Conservation (phyloP, 2,888 invertebrate species). For the Hemistola chrysoprasaria region DNA sequence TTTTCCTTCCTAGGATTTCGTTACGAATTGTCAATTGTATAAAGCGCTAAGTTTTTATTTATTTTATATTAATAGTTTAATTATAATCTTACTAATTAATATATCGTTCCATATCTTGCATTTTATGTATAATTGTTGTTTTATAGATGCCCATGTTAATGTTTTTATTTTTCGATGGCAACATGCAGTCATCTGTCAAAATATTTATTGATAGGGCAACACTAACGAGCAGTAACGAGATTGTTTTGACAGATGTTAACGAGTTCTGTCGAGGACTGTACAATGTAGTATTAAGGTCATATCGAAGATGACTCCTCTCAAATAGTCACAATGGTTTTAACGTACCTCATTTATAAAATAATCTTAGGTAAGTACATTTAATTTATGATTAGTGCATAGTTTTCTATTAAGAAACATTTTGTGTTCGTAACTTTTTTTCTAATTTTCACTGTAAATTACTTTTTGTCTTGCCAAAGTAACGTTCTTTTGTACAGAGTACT, state of each 20-base stretch:
- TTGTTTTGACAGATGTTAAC: conserved; percentile 32
- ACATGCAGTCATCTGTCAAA: conserved; percentile 30
- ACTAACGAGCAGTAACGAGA: conserved; percentile 13
- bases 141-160: conserved; percentile 72
- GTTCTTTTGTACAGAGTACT: conserved; percentile 55
- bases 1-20: conserved; percentile 74
- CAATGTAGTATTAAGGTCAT: conserved; percentile 48
- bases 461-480: conserved; percentile 74
- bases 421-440: conserved; percentile 38
- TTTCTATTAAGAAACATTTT: conserved; percentile 41
- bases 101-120: conserved; percentile 77
- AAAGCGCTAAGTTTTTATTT: conserved; percentile 56
- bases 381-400: conserved; percentile 55
- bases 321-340: conserved; percentile 78
- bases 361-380: conserved; percentile 64
- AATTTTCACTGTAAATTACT: conserved; percentile 38
- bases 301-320: conserved; percentile 47
- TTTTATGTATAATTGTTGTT: conserved; percentile 77
- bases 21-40: conserved; percentile 54
- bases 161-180: conserved; percentile 41
- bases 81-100: conserved; percentile 49
- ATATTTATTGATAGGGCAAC: conserved; percentile 20
- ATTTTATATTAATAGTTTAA: conserved; percentile 65
- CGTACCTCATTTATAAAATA: conserved; percentile 79
- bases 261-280: conserved; percentile 37